Base-by-base conservation (phyloP, 2,888 invertebrate species). In the Tachystola acroxantha region DNA sequence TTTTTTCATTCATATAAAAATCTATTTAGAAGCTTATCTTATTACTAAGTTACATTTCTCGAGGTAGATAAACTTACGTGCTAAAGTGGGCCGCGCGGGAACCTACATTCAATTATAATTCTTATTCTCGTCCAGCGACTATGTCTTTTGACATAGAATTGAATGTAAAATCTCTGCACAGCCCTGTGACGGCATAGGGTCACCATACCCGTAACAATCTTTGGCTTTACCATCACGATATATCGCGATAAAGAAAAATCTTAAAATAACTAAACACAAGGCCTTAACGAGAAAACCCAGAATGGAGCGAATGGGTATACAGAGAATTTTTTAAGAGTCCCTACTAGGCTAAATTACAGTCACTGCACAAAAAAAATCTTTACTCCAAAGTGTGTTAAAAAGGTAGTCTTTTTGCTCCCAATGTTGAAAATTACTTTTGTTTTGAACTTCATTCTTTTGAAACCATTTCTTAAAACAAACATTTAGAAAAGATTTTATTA, bases 211-310 rank as follows among this genome's bases (percentile, higher is more conserved):
- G 86, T 86, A 86, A 79, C 73, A 82, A 84, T 86, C 86, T 86
- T 86, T 86, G 86, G 86, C 85, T 86, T 86, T 78, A 86, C 86
- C 86, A 86, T 86, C 86, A 86, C 86, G 86, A 86, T 72, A 79
- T 67, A 59, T 86, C 85, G 85, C 85, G 85, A 86, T 75, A 65
- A 66, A 61, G 61, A 59, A 61, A 61, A 55, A 46, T 62, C 16
- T 64, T 67, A 50, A 63, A 51, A 54, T 57, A 57, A 50, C 35
- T 45, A 53, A 71, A 56, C 61, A 57, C 34, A 62, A 58, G 34
- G 55, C 50, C 57, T 63, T 65, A 62, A 60, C 48, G 57, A 53
- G 47, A 60, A 57, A 73, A 71, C 64, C 64, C 65, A 57, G 57
- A 59, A 62, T 61, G 64, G 64, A 72, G 66, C 65, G 60, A 56